Conservation (phyloP, 2,113 vertebrate genomes). For the Conger conger region DNA sequence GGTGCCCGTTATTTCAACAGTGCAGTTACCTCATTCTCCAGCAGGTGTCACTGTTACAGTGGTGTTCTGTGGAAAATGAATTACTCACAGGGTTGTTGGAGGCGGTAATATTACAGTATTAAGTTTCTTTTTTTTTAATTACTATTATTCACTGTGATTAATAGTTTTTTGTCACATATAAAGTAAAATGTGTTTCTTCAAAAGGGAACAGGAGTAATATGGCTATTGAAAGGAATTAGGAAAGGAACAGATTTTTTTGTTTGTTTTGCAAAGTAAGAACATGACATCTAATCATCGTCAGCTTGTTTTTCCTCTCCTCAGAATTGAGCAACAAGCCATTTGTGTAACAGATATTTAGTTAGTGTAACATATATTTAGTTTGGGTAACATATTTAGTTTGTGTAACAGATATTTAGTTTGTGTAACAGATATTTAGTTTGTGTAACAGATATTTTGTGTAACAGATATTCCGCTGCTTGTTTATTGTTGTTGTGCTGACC, state of each 20-base stretch:
- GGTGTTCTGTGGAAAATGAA: background rate
- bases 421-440: background rate
- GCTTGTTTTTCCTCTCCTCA: background rate
- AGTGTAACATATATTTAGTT: background rate
- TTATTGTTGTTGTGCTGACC: background rate
- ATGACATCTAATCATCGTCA: background rate
- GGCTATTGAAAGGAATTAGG: background rate
- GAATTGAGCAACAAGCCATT: background rate
- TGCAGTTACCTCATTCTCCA: background rate
- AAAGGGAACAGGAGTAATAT: background rate
- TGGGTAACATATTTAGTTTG: too few species aligned
- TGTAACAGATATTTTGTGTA: background rate
- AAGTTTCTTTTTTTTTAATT: too few species aligned
- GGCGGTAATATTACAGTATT: background rate
- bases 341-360: background rate
- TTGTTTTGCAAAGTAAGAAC: background rate
- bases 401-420: background rate
- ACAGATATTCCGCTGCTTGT: background rate
- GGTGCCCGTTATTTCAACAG: background rate
- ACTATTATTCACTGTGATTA: too few species aligned
- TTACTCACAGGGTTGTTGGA: background rate
- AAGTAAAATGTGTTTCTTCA: background rate
- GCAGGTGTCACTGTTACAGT: conserved; percentile 21
- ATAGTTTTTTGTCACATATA: background rate
- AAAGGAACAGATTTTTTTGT: background rate